Percentiles rank a stretch among this genome's conserved stretches.
Conservation (phyloP, 2,888 invertebrate genomes). For the Hedychridium roseum region DNA sequence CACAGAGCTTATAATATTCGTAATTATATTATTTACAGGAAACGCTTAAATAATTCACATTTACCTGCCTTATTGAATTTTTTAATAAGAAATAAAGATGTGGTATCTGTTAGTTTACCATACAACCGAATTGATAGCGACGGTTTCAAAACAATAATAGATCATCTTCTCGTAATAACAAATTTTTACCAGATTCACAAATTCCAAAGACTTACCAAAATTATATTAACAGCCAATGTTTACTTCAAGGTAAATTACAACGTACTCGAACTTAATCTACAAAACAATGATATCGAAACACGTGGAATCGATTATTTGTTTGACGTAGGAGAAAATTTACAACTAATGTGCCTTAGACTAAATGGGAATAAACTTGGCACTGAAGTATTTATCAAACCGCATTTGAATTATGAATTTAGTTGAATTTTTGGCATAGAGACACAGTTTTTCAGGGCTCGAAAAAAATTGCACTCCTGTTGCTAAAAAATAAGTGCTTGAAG, state of each 20-base stretch:
- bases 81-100: slow-evolving; percentile 62
- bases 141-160: slow-evolving; percentile 44
- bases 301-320: slow-evolving; percentile 59
- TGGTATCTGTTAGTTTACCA: slow-evolving; percentile 67
- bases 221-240: slow-evolving; percentile 36
- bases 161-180: slow-evolving; percentile 40
- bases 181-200: no score
- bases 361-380: slow-evolving; percentile 70
- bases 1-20: slow-evolving; percentile 1
- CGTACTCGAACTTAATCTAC: slow-evolving; percentile 67
- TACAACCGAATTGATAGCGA: slow-evolving; percentile 66
- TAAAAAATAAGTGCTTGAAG: slow-evolving; percentile 63
- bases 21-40: slow-evolving; percentile 47
- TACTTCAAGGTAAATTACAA: slow-evolving; percentile 65
- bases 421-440: slow-evolving; percentile 1
- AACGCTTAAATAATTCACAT: slow-evolving; percentile 65
- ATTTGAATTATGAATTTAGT: not conserved
- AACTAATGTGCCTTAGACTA: slow-evolving; percentile 66
- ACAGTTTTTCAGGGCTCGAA: slow-evolving; percentile 65
- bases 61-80: slow-evolving; percentile 66
- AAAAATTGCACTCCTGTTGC: slow-evolving; percentile 66
- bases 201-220: not conserved
- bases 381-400: slow-evolving; percentile 50
- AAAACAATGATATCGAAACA: slow-evolving; percentile 67
- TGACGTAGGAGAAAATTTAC: slow-evolving; percentile 50